Conservation (phyloP, 2,113 vertebrate genomes). For the Tympanuchus pallidicinctus region DNA sequence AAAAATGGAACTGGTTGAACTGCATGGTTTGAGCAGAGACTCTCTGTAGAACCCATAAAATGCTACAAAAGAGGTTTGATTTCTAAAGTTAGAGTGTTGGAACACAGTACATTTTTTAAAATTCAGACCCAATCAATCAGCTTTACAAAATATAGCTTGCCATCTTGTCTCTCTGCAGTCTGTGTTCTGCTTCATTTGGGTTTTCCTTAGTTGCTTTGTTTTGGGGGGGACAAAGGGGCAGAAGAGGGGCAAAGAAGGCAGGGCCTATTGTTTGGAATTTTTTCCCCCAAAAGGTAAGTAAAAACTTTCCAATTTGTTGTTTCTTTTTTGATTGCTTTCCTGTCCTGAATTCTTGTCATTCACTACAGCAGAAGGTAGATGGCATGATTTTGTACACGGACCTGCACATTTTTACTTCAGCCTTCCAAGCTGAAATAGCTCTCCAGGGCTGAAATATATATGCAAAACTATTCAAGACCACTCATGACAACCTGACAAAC, state of each 20-base stretch:
- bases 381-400: neutral
- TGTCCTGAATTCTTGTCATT: neutral
- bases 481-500: neutral
- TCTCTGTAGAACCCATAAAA: neutral
- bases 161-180: neutral
- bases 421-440: neutral
- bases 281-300: conserved; percentile 11
- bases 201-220: neutral
- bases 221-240: neutral
- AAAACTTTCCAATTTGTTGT: neutral
- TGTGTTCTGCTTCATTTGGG: neutral
- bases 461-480: neutral
- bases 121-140: neutral
- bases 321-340: neutral
- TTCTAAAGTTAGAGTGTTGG: neutral
- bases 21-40: neutral
- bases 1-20: neutral
- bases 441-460: neutral
- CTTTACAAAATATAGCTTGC: neutral
- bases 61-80: neutral
- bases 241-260: neutral
- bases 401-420: neutral
- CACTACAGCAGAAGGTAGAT: neutral
- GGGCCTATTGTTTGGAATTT: neutral
- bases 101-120: neutral